Evolutionary conservation across 2,797 vertebrate genomes (phyloP).

Genomic region (Botia kubotai): DNA sequence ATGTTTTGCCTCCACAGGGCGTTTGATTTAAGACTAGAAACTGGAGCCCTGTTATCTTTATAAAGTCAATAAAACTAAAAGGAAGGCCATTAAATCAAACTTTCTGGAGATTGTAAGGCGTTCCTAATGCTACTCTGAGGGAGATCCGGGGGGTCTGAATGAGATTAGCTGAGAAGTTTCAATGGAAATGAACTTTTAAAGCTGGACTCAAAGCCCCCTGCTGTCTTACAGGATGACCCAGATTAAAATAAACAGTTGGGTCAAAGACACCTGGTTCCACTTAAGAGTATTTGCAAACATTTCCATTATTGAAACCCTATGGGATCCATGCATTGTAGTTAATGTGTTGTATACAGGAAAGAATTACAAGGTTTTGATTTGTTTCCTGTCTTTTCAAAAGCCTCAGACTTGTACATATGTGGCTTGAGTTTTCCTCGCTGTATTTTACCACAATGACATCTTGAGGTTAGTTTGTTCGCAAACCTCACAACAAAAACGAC

Average conservation of each 20-base stretch:
- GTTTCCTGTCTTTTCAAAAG: constrained; percentile 28
- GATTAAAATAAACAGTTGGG: constrained; percentile 49
- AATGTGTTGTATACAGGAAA: constrained; percentile 33
- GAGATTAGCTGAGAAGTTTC: constrained; percentile 61
- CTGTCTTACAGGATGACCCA: constrained; percentile 56
- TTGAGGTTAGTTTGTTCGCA: constrained; percentile 34
- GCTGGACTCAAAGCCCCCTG: constrained; percentile 58
- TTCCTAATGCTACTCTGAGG: constrained; percentile 57
- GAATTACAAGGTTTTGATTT: constrained; percentile 34
- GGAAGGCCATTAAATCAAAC: constrained; percentile 66
- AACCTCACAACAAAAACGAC: constrained; percentile 5
- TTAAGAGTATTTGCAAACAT: constrained; percentile 46
- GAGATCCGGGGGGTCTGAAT: constrained; percentile 57
- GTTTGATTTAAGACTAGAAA: background rate
- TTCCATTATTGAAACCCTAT: constrained; percentile 18
- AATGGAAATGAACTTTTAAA: constrained; percentile 70
- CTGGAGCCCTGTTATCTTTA: constrained; percentile 35
- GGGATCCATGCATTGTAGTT: constrained; percentile 12
- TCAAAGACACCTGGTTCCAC: constrained; percentile 53
- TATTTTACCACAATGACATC: constrained; percentile 6
- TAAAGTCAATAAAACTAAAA: constrained; percentile 49
- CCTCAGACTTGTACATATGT: constrained; percentile 23
- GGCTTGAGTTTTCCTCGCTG: constrained; percentile 13
- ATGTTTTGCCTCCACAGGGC: background rate
- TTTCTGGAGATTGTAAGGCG: constrained; percentile 60